phyloP scores from a whole-genome alignment of 2,888 invertebrate genomes.

The Psylliodes chrysocephalus region DNA sequence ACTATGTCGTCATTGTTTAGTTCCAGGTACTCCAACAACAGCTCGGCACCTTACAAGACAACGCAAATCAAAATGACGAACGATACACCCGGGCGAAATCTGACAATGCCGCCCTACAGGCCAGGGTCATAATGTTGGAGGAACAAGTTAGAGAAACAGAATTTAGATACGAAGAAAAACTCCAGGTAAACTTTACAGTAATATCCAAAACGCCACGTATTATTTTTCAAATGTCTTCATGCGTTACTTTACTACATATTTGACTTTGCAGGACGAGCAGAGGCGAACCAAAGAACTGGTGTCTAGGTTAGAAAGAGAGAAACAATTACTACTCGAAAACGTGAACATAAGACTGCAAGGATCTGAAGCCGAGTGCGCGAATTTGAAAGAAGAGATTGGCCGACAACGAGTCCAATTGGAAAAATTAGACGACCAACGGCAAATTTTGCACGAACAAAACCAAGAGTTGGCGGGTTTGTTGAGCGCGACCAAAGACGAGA shows the following conservation, averaged over 20 bases:
- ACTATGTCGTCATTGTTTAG: too few relatives aligned
- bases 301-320: slow-evolving; percentile 85
- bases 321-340: slow-evolving; percentile 80
- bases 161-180: slow-evolving; percentile 65
- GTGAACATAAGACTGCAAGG: slow-evolving; percentile 77
- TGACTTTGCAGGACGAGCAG: slow-evolving; percentile 78
- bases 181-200: too few relatives aligned
- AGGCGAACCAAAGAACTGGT: slow-evolving; percentile 85
- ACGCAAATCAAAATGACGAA: slow-evolving; percentile 87
- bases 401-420: slow-evolving; percentile 74
- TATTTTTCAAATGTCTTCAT: not conserved
- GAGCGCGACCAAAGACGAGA: slow-evolving; percentile 64
- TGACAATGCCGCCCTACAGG: slow-evolving; percentile 91
- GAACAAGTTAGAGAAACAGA: slow-evolving; percentile 84
- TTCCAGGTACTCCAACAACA: slow-evolving; percentile 93
- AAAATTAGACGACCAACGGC: slow-evolving; percentile 69
- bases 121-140: slow-evolving; percentile 91
- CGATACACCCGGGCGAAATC: slow-evolving; percentile 90
- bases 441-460: slow-evolving; percentile 67
- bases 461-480: slow-evolving; percentile 69
- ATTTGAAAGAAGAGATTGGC: slow-evolving; percentile 73
- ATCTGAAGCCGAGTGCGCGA: slow-evolving; percentile 74
- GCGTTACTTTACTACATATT: not conserved
- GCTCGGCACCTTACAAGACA: slow-evolving; percentile 88
- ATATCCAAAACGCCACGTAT: too few relatives aligned